A percentile compares a stretch with the other conserved stretches of the same genome.
phyloP scores from a whole-genome alignment of 2,888 invertebrate genomes.

The Trimorus sp. region DNA sequence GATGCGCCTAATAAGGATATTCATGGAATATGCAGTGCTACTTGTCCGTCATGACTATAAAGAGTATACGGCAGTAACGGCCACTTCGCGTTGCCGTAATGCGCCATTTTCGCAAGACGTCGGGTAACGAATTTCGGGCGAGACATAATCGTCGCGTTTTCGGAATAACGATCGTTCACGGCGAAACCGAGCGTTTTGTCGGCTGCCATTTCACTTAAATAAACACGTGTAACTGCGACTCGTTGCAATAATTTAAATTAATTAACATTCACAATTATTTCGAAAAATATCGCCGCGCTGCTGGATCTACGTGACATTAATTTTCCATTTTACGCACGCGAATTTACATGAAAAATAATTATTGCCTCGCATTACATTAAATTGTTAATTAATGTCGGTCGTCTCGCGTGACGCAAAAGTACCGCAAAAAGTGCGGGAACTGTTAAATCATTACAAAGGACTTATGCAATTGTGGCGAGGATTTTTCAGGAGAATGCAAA shows the following conservation, averaged over 20 bases:
- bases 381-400: constrained; percentile 34
- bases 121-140: not conserved
- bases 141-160: too few relatives aligned
- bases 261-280: constrained; percentile 28
- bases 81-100: constrained; percentile 5
- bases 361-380: constrained; percentile 19
- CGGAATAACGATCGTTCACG: too few relatives aligned
- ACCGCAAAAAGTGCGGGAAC: not conserved
- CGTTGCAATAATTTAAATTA: constrained; percentile 10
- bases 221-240: not conserved
- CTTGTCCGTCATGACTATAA: constrained; percentile 21
- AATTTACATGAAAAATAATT: constrained; percentile 39
- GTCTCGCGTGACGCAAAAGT: constrained; percentile 11
- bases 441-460: constrained; percentile 15
- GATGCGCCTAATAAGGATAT: constrained; percentile 40
- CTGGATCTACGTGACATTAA: constrained; percentile 13
- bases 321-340: constrained; percentile 26
- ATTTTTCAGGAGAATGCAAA: not conserved
- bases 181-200: too few relatives aligned
- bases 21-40: constrained; percentile 35
- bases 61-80: constrained; percentile 23
- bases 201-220: not conserved
- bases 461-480: constrained; percentile 7
- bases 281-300: constrained; percentile 16
- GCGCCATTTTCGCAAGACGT: constrained; percentile 7